phyloP scores from a whole-genome alignment of 2,113 vertebrate genomes.

The Cricetomys ansorgei region DNA sequence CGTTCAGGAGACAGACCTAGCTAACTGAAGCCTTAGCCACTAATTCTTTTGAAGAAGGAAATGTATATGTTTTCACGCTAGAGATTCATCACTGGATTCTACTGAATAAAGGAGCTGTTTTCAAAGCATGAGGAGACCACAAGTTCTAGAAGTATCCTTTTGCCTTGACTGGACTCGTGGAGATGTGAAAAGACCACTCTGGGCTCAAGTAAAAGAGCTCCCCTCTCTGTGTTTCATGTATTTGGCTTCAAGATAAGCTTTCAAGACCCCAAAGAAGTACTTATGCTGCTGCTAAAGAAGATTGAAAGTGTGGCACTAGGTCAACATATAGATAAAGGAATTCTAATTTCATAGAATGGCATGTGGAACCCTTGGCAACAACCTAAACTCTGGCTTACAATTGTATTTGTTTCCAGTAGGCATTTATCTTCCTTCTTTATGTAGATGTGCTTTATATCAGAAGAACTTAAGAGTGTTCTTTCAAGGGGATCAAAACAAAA shows the following conservation, averaged over 20 bases:
- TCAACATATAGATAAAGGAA: background rate
- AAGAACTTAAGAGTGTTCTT: conserved; percentile 39
- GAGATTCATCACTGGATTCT: background rate
- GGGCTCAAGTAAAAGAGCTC: background rate
- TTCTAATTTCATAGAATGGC: background rate
- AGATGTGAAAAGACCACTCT: background rate
- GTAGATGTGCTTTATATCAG: conserved; percentile 14
- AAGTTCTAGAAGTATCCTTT: background rate
- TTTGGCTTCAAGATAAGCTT: background rate
- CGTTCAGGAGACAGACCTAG: background rate
- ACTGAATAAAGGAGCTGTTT: background rate
- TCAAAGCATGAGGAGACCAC: background rate
- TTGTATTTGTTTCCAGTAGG: conserved; percentile 38
- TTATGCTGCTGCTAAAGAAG: background rate
- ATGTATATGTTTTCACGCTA: background rate
- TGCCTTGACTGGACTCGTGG: background rate
- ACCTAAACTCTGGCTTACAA: background rate
- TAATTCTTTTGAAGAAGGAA: background rate
- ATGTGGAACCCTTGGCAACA: background rate
- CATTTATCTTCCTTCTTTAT: background rate
- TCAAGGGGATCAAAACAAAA: conserved; percentile 47
- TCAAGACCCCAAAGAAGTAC: background rate
- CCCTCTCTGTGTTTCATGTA: background rate
- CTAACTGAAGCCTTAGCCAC: background rate
- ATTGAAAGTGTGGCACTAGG: background rate